Evolutionary conservation across 2,888 invertebrate species (phyloP).

Genomic region (Spatulosminthurus flaviceps): DNA sequence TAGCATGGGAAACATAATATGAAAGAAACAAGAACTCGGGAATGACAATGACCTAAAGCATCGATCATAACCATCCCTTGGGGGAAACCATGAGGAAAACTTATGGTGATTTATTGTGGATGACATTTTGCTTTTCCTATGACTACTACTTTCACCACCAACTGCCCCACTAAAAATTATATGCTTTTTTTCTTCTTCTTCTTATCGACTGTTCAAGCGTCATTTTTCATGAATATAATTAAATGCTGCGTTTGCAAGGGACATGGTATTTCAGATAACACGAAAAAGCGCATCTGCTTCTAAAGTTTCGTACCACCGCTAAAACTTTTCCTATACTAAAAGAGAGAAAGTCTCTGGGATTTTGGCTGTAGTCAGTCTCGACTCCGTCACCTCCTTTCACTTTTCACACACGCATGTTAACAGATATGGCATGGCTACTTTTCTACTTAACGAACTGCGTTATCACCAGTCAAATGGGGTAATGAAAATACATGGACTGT

Average conservation of each 20-base stretch:
- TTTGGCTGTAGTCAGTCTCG: background rate
- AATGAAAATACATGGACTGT: constrained; percentile 1
- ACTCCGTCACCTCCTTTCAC: background rate
- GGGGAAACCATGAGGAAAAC: no score
- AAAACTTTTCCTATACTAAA: no score
- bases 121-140: no score
- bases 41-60: no score
- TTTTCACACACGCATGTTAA: constrained; percentile 11
- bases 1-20: no score
- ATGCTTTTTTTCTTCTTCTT: no score
- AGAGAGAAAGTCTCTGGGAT: no score
- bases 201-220: background rate
- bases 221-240: constrained; percentile 6
- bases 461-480: constrained; percentile 2
- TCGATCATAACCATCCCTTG: no score
- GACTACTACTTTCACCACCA: no score
- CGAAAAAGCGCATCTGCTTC: background rate
- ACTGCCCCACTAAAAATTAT: no score
- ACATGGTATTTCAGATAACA: background rate
- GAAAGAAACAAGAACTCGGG: no score
- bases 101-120: no score
- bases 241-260: background rate
- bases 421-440: background rate
- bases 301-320: background rate
- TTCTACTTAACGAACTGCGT: constrained; percentile 3